Evolutionary conservation across 2,113 vertebrate genomes (phyloP), one percentile per base, ranked within the genome.

Genomic region (Ivindomyrus marchei): DNA sequence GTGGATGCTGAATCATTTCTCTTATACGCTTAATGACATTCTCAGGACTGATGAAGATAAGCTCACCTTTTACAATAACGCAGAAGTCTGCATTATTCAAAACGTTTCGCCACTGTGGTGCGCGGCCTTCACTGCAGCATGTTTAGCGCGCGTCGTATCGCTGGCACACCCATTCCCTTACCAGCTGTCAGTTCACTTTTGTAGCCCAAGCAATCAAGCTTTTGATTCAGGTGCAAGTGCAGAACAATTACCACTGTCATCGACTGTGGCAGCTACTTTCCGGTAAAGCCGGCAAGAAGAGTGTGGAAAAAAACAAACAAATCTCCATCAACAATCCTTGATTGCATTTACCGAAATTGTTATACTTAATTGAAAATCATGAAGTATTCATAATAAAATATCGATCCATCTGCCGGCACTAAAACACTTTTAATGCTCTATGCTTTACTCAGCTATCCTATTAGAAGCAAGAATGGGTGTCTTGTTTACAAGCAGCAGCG

Each of bases 401-500:
- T 91, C 84, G 49, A 91, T 74, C 88, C 88, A 62, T 85, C 47
- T n/a, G 45, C 56, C 53, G 31, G 58, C 88, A 91, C 88, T 91
- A 91, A 91, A 91, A 89, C 90, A 89, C 90, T 91, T 91, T 86
- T 91, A 89, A 89, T 91, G 90, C 83, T 31, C 87, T 42, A 52
- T 58, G 87, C 70, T 88, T 84, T 84, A 89, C 88, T 62, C 52
- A 70, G 77, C 93, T 91, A 92, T 90, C 92, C 66, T 74, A 87
- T 92, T 90, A 83, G 86, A 80, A 92, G 93, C 93, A 62, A 88
- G 88, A 94, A 91, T 91, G 94, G 92, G 91, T 85, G 88, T 93
- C 91, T 94, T 94, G 92, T 92, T 95, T 96, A 91, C 91, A 91
- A 90, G 90, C 91, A 93, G 91, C 93, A 89, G 74, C 50, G 89